These are phyloP conservation scores for Halichoerus grypus DNA, from an alignment of 2,113 vertebrate species.

Conservation along the genomic window DNA sequence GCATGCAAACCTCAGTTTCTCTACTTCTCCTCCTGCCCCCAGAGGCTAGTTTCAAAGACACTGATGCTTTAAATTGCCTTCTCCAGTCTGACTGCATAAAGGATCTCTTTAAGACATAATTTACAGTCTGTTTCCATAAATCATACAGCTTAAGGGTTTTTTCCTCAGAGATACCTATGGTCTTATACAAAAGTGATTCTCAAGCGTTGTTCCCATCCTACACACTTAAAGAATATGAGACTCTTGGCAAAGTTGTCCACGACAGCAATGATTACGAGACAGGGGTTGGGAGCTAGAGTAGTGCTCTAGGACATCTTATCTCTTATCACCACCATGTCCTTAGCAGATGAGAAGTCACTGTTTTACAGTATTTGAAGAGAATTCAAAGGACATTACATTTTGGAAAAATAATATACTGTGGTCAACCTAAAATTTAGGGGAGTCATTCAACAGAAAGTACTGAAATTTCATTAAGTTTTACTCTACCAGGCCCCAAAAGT, in stretches of 20 bases:
- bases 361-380: neutral
- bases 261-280: neutral
- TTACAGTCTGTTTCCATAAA: neutral
- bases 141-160: neutral
- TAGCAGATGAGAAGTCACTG: neutral
- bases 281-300: too few relatives aligned
- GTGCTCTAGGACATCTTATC: neutral
- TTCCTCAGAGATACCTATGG: neutral
- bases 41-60: neutral
- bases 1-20: neutral
- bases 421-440: neutral
- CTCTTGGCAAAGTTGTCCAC: neutral
- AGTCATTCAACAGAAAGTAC: neutral
- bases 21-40: neutral
- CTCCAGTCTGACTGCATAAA: neutral
- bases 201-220: neutral
- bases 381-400: neutral
- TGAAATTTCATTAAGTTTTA: neutral
- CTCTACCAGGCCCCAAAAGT: neutral
- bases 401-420: neutral
- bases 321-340: neutral
- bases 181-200: neutral
- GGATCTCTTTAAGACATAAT: neutral
- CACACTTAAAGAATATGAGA: neutral
- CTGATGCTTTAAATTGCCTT: neutral